Evolutionary conservation across 2,888 invertebrate species (phyloP), one percentile per base, ranked within the genome.

Genomic region (Julus scanicus): DNA sequence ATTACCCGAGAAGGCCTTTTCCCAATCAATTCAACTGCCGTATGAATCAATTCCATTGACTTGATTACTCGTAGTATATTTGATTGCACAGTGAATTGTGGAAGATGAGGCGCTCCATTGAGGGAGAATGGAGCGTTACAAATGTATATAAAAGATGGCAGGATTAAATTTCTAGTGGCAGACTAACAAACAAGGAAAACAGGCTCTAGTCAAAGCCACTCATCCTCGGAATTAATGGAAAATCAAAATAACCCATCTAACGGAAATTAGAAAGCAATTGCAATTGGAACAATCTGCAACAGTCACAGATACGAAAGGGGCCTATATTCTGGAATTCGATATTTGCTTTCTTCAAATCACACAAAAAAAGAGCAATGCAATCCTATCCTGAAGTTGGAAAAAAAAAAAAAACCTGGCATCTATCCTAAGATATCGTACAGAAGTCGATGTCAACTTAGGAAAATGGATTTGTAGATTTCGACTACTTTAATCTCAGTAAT

Each of bases 1-100:
- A 53, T 53, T 53, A 53, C 53, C 53, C 57, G 57, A 57, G n/a
- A 57, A 57, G 57, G n/a, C 57, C 17, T 57, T 57, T 57, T 57
- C 57, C 57, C n/a, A 57, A 57, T 57, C 57, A n/a, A 57, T 57
- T 57, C 57, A 57, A 2, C 57, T n/a, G 57, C n/a, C n/a, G 57
- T n/a, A 57, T 57, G n/a, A 57, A 57, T 57, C 57, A 4, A n/a
- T n/a, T 57, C 57, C n/a, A 57, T n/a, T 57, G 57, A 9, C 57
- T 57, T 57, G 57, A 57, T 57, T 57, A n/a, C 57, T 11, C 57
- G 17, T 57, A 17, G 17, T n/a, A n/a, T 4, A 57, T 57, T 57
- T 57, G 57, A 57, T 15, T 57, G 57, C 57, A 1, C 57, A 57
- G n/a, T 57, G 57, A 57, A n/a, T n/a, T 57, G 57, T n/a, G 17